Conservation (phyloP, 2,113 vertebrate genomes). For the Oncorhynchus nerka region DNA sequence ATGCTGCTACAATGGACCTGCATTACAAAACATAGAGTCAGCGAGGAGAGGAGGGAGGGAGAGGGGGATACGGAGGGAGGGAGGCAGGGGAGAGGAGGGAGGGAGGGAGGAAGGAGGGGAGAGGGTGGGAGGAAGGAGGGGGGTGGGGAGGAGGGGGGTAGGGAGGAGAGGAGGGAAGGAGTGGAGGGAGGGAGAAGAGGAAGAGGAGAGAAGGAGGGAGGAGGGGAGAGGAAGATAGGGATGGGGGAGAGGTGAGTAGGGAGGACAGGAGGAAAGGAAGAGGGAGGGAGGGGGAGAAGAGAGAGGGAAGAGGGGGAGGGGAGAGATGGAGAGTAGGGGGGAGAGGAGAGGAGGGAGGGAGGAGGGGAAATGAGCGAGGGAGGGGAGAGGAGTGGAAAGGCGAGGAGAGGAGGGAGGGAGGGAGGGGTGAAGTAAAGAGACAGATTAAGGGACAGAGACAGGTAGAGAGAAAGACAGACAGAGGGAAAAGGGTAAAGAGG, state of each 20-base stretch:
- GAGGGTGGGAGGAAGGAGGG: too few species aligned
- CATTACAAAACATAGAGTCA: slow-evolving; percentile 62
- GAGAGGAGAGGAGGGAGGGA: background rate
- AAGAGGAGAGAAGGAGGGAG: slow-evolving; percentile 50
- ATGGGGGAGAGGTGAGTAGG: too few species aligned
- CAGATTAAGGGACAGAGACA: slow-evolving; percentile 47
- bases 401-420: background rate
- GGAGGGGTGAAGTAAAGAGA: slow-evolving; percentile 49
- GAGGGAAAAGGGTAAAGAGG: slow-evolving; percentile 11
- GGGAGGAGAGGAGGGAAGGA: too few species aligned
- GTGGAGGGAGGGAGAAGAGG: too few species aligned
- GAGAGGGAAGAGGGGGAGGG: too few species aligned
- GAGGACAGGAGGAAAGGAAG: too few species aligned
- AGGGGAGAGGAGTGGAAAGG: too few species aligned
- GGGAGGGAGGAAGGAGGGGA: too few species aligned
- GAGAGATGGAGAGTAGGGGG: too few species aligned
- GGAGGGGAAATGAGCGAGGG: background rate
- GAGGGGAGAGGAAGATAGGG: slow-evolving; percentile 39
- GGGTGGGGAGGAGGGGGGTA: rapidly evolving
- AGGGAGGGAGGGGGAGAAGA: too few species aligned
- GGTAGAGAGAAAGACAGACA: slow-evolving; percentile 30
- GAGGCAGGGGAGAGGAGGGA: too few species aligned
- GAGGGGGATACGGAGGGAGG: too few species aligned
- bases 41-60: background rate
- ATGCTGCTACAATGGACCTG: slow-evolving; percentile 73